Base-by-base conservation (phyloP, 2,888 invertebrate genomes). In the Pasiphila rectangulata region DNA sequence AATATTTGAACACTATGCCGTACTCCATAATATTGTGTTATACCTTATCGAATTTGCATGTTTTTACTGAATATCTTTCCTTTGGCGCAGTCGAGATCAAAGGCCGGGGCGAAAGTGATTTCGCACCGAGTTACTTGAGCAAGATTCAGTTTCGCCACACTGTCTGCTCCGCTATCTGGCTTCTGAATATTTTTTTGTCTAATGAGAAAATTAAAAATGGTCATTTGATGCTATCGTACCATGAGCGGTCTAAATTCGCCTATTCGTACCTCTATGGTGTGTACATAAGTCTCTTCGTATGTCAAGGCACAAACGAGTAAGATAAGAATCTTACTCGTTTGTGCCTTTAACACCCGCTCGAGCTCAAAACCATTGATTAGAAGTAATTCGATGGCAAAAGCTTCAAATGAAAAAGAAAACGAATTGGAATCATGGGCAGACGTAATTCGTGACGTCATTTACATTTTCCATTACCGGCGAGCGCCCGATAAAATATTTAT, bases 41-140 rank as follows among this genome's bases (percentile, higher is more conserved):
- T 87, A 86, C 84, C 83, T 87, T 86, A 88, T 88, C 87, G 85
- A 87, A 88, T 88, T 88, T 88, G 84, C 88, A 88, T 88, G 87
- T 88, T 88, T 88, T 88, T 88, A 86, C 88, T 84, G 86, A 84
- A 87, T 84, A 87, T 85, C 83, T 84, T 88, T 85, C 85, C 88
- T 87, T 88, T 86, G 85, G 84, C 83, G 79, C 82, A 75, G 69
- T 70, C 76, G 76, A 87, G 84, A 87, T 88, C 88, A 88, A 88
- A 88, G 88, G 83, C 72, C 78, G 74, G 69, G 74, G 73, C 75
- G 81, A 83, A 85, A 88, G 85, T 88, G 88, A 88, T 88, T 88
- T 87, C 87, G 86, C 88, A 85, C 87, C 75, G 86, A 85, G 83
- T 87, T 86, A 84, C 85, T 83, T 82, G 79, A 84, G 83, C 84